Percentiles rank a stretch among this genome's conserved stretches.
Conservation (phyloP, 2,888 invertebrate genomes). For the Carcina quercana region DNA sequence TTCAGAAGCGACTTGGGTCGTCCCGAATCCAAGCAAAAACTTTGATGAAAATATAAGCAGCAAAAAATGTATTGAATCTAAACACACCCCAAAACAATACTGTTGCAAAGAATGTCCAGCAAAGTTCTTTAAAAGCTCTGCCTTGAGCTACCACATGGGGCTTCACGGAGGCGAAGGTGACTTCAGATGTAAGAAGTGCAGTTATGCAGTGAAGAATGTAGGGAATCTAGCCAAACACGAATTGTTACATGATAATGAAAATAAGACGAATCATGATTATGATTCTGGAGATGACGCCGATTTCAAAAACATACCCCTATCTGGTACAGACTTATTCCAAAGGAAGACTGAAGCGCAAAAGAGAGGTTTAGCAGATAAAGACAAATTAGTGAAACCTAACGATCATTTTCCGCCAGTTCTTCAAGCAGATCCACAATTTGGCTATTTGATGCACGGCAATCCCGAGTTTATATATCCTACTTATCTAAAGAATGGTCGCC, state of each 20-base stretch:
- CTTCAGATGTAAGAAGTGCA: slow-evolving; percentile 81
- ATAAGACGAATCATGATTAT: slow-evolving; percentile 49
- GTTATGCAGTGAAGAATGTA: slow-evolving; percentile 79
- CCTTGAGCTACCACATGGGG: slow-evolving; percentile 80
- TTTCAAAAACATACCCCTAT: slow-evolving; percentile 74
- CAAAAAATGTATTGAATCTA: slow-evolving; percentile 39
- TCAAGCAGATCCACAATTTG: slow-evolving; percentile 79
- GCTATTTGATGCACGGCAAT: slow-evolving; percentile 81
- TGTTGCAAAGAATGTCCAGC: slow-evolving; percentile 80
- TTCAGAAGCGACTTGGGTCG: slow-evolving; percentile 62
- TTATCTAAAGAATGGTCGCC: slow-evolving; percentile 81
- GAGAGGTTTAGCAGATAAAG: slow-evolving; percentile 61
- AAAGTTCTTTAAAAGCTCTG: slow-evolving; percentile 81
- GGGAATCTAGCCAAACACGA: slow-evolving; percentile 81
- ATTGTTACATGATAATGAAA: slow-evolving; percentile 62
- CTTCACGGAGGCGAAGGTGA: slow-evolving; percentile 78
- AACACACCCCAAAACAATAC: slow-evolving; percentile 55
- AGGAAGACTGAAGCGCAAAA: slow-evolving; percentile 76
- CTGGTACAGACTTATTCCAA: slow-evolving; percentile 79
- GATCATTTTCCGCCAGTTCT: slow-evolving; percentile 70
- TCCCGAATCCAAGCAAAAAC: slow-evolving; percentile 38
- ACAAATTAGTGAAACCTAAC: slow-evolving; percentile 66
- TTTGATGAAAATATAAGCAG: slow-evolving; percentile 29
- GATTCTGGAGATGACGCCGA: slow-evolving; percentile 66
- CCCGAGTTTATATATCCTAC: slow-evolving; percentile 86